Evolutionary conservation across 2,888 invertebrate species (phyloP).

Genomic region (Cheilosia soror): DNA sequence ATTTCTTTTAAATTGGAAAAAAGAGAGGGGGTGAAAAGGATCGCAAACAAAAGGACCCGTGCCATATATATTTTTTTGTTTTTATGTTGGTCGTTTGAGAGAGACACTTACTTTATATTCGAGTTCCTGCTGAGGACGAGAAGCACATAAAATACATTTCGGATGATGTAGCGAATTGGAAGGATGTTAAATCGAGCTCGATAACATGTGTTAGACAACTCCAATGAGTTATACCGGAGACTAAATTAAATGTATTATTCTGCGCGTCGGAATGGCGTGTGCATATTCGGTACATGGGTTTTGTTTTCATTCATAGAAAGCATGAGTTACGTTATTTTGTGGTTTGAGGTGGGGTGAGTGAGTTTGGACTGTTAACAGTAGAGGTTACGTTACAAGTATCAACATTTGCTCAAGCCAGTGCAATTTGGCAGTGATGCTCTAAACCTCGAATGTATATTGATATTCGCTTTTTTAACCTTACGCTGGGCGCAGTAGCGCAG

Average conservation of each 20-base stretch:
- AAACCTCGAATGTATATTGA: not conserved
- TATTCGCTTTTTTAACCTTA: too few relatives aligned
- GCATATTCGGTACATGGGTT: not conserved
- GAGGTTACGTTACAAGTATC: not conserved
- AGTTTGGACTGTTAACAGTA: not conserved
- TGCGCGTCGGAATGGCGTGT: not conserved
- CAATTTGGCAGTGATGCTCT: not conserved
- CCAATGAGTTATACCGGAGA: conserved; percentile 16
- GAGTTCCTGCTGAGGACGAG: not conserved
- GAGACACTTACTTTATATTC: not conserved
- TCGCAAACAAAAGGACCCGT: not conserved
- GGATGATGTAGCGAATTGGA: conserved; percentile 30
- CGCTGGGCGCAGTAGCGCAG: too few relatives aligned
- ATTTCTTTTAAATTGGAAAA: conserved; percentile 51
- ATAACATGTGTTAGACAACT: conserved; percentile 37
- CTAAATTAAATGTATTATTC: conserved; percentile 13
- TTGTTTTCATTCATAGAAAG: not conserved
- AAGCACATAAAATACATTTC: conserved; percentile 1
- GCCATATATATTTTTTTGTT: not conserved
- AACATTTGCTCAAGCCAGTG: not conserved
- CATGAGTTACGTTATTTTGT: not conserved
- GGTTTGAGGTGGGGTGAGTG: not conserved
- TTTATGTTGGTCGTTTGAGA: conserved; percentile 14
- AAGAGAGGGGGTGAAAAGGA: not conserved
- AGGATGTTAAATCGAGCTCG: conserved; percentile 50